Percentiles rank a stretch among this genome's conserved stretches.
These are phyloP conservation scores for Cheumatopsyche charites DNA, from an alignment of 1,140 invertebrate genomes.

Conservation along the genomic window DNA sequence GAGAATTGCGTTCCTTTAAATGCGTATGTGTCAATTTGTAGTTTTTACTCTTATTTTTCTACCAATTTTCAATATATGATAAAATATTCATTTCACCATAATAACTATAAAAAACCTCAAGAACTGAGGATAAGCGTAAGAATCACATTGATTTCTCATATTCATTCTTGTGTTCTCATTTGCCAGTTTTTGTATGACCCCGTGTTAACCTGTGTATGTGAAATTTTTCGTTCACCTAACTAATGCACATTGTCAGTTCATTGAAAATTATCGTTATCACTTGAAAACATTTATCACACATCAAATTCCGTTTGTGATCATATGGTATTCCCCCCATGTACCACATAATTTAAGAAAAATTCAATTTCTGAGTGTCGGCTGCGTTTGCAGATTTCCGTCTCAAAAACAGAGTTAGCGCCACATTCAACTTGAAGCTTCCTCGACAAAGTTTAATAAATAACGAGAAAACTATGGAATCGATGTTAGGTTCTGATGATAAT, in stretches of 20 bases:
- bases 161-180: not conserved
- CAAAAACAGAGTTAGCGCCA: slow-evolving; percentile 58
- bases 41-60: not conserved
- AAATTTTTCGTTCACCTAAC: not conserved
- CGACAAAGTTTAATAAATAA: slow-evolving; percentile 51
- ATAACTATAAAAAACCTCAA: not conserved
- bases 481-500: slow-evolving; percentile 9
- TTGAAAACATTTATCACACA: slow-evolving; percentile 10
- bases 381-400: slow-evolving; percentile 54
- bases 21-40: not conserved
- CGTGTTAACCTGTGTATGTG: not conserved
- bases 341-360: not conserved
- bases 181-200: not conserved
- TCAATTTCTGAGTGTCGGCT: slow-evolving; percentile 29
- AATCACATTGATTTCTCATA: not conserved
- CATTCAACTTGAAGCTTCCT: slow-evolving; percentile 57
- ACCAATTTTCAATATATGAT: too few relatives aligned
- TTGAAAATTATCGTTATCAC: not conserved
- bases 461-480: slow-evolving; percentile 49
- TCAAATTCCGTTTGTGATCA: not conserved
- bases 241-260: not conserved
- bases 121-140: not conserved
- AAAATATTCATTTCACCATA: too few relatives aligned
- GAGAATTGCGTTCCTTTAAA: not conserved
- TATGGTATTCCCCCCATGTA: not conserved